Evolutionary conservation across 1,140 invertebrate genomes (phyloP), one percentile per base, ranked within the genome.

Genomic region (Phymastichus coffea): DNA sequence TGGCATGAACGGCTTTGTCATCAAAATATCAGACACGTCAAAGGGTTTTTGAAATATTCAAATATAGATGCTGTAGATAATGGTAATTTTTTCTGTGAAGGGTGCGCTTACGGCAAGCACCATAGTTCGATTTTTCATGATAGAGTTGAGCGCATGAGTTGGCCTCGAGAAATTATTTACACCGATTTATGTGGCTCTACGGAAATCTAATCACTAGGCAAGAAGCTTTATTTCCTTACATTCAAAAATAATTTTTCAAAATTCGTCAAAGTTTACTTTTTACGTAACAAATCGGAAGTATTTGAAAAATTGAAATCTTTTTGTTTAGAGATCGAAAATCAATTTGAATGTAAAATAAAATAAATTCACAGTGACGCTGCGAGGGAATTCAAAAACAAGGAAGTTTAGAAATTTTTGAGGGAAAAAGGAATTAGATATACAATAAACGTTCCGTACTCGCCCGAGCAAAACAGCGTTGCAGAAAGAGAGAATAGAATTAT

Each of bases 201-300:
- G 35, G 7, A 47, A 22, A 1, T 28, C 9, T 23, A 61, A 12
- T 61, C 33, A 3, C 17, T 54, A 1, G 35, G 51, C 4, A 48
- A 52, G 26, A 47, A 52, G 7, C 12, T 9, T 12, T 61, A 54
- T 48, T 54, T 54, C 33, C 1, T 61, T 2, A 17, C 47, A 12
- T 47, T 54, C 19, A 48, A 55, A 33, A 44, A 61, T 17, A 43
- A 61, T 38, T 61, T 30, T 41, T 61, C 58, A 3, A 28, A 23
- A 20, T 61, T 40, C 20, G 30, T 20, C 47, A 43, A 17, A 20
- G 38, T 54, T 25, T 38, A 47, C 54, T 46, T 54, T 19, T 10
- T 60, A 9, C 7, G 19, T 9, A 6, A 46, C 12, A 46, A 46
- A 56, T 35, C 19, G 4, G 54, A 57, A 40, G 33, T 28, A 1